Evolutionary conservation across 2,797 vertebrate species (phyloP), one percentile per base, ranked within the genome.

Genomic region (Muscicapa striata): DNA sequence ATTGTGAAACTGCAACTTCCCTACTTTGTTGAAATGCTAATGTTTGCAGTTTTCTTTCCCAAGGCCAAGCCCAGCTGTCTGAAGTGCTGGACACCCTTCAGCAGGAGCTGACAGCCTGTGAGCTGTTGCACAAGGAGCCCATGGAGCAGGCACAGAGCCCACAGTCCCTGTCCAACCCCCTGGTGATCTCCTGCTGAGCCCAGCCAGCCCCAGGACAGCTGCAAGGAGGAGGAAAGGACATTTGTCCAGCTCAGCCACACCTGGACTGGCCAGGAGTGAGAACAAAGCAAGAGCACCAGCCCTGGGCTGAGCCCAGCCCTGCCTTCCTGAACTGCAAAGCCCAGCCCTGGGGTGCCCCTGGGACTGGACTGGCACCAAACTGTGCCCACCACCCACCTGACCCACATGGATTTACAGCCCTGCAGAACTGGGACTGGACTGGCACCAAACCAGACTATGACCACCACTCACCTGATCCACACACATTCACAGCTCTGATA

Each of bases 51-150:
- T 96, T 93, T 89, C 76, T 94, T 72, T 85, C 86, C 55, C 95
- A 98, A 97, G 98, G 98, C 59, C 98, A 98, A 76, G 97, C 97
- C 49, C 98, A 98, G 94, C 98, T 99, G 22, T 96, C 98, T 48
- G 98, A 98, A 94, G 98, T 98, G 88, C 98, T 99, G 89, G 98
- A 99, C 24, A 98, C 98, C n/a, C 98, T 99, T 20, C 98, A 98
- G 96, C 98, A 98, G 10, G 98, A 99, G 96, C 97, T 99, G 97
- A 87, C 98, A 52, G 98, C 98, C 73, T 99, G 98, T 58, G 98
- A 99, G 75, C 98, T 99, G 81, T 62, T 99, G 63, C 98, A 97
- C 34, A 91, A 88, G 41, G 95, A 98, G 57, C 92, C 97, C 36
- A 27, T 95, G 58, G 98, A 98, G 90, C 95, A 96, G 36, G 93